Conservation (phyloP, 2,888 invertebrate species). For the Ferrisia virgata region DNA sequence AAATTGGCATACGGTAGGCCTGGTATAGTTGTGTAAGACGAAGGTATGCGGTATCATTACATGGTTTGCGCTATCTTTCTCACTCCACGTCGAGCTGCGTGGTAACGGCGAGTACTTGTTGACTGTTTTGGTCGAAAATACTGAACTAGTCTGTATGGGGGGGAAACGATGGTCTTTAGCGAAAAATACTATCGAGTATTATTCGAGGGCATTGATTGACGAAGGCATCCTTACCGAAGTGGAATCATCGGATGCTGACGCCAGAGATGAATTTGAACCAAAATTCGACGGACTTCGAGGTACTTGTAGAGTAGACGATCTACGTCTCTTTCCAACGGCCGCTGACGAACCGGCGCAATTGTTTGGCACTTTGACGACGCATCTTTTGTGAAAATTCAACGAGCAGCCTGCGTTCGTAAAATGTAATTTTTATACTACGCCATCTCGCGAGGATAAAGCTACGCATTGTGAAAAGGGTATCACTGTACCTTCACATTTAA, state of each 20-base stretch:
- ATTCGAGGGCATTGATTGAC: too few relatives aligned
- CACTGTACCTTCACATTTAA: constrained; percentile 99
- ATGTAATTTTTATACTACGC: background rate
- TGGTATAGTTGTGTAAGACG: constrained; percentile 92
- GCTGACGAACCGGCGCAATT: constrained; percentile 72
- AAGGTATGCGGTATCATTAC: constrained; percentile 92
- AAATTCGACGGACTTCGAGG: constrained; percentile 71
- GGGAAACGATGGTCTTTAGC: too few relatives aligned
- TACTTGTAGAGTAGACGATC: constrained; percentile 57
- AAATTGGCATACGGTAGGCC: constrained; percentile 92
- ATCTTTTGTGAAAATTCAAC: constrained; percentile 96
- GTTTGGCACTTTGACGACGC: constrained; percentile 94
- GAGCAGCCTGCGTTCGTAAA: constrained; percentile 72
- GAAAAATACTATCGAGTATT: background rate
- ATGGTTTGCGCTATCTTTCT: constrained; percentile 13
- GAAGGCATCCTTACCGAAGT: constrained; percentile 18
- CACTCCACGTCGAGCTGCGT: background rate
- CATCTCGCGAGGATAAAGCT: background rate
- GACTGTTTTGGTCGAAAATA: constrained; percentile 21
- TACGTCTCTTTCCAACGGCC: constrained; percentile 51
- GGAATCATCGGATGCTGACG: constrained; percentile 59
- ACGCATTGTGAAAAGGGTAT: too few relatives aligned
- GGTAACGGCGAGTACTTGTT: constrained; percentile 15
- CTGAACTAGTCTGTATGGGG: constrained; percentile 32
- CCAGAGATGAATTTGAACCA: constrained; percentile 66